phyloP scores from a whole-genome alignment of 1,140 invertebrate species.

The Cardiocondyla obscurior region DNA sequence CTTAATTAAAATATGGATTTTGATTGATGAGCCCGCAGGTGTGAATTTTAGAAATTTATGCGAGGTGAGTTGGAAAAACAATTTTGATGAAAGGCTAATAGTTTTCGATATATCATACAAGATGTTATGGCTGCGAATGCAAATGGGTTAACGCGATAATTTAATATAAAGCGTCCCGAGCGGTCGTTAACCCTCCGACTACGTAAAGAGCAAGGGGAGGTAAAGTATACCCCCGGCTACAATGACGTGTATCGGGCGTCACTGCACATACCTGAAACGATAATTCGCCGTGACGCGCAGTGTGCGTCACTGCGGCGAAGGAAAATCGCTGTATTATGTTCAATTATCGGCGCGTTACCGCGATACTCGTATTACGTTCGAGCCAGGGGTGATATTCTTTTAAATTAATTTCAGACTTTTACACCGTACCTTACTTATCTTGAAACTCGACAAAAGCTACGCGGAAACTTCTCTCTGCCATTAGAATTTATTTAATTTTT shows the following conservation, averaged over 20 bases:
- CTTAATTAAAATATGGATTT: not conserved
- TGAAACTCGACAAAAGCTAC: not conserved
- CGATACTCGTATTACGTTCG: not conserved
- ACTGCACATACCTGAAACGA: constrained; percentile 16
- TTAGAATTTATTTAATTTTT: no score
- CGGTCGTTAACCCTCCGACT: constrained; percentile 23
- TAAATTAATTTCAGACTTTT: not conserved
- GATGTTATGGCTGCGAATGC: not conserved
- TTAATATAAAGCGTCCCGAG: constrained; percentile 14
- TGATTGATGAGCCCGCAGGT: not conserved
- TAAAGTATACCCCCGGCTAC: not conserved
- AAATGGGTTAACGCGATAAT: constrained; percentile 33
- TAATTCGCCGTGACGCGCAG: constrained; percentile 24
- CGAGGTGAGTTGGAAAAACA: not conserved
- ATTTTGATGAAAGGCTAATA: not conserved
- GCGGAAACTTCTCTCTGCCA: not conserved
- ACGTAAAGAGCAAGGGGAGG: not conserved
- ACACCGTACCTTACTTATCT: not conserved
- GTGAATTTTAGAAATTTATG: not conserved
- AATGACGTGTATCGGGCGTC: constrained; percentile 34
- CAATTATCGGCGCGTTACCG: not conserved
- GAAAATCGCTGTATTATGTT: constrained; percentile 20
- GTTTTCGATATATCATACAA: constrained; percentile 17
- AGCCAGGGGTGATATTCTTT: not conserved
- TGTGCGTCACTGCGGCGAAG: constrained; percentile 1